Conservation (phyloP, 1,140 invertebrate genomes). For the Theocolax elegans region DNA sequence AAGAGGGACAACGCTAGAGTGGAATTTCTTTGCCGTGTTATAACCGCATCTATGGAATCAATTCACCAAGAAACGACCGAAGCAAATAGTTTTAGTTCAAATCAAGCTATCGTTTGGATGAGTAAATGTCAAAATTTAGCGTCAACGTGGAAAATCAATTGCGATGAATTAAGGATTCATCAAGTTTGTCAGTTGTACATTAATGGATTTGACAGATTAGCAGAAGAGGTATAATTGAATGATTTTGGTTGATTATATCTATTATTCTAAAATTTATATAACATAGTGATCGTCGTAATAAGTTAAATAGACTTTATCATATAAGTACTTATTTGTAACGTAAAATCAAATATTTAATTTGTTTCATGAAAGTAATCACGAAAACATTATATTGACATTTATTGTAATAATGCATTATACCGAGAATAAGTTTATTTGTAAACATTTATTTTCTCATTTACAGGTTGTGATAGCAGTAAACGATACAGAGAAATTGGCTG, state of each 20-base stretch:
- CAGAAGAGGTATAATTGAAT: conserved; percentile 75
- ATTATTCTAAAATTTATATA: too few relatives aligned
- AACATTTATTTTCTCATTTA: conserved; percentile 27
- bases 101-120: conserved; percentile 76
- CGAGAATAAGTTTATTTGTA: too few relatives aligned
- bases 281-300: too few relatives aligned
- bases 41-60: conserved; percentile 74
- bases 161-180: conserved; percentile 79
- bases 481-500: conserved; percentile 73
- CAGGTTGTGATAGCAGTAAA: conserved; percentile 74
- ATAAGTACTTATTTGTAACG: too few relatives aligned
- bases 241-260: too few relatives aligned
- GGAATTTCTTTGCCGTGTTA: conserved; percentile 75
- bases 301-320: too few relatives aligned
- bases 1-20: conserved; percentile 68
- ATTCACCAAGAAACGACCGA: conserved; percentile 69
- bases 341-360: too few relatives aligned
- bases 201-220: conserved; percentile 80
- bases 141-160: conserved; percentile 82
- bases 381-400: too few relatives aligned
- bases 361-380: too few relatives aligned
- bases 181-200: conserved; percentile 82
- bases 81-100: conserved; percentile 66
- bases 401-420: too few relatives aligned
- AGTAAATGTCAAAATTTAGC: conserved; percentile 77